Evolutionary conservation across 2,113 vertebrate species (phyloP).

Genomic region (Baryphthengus martii): DNA sequence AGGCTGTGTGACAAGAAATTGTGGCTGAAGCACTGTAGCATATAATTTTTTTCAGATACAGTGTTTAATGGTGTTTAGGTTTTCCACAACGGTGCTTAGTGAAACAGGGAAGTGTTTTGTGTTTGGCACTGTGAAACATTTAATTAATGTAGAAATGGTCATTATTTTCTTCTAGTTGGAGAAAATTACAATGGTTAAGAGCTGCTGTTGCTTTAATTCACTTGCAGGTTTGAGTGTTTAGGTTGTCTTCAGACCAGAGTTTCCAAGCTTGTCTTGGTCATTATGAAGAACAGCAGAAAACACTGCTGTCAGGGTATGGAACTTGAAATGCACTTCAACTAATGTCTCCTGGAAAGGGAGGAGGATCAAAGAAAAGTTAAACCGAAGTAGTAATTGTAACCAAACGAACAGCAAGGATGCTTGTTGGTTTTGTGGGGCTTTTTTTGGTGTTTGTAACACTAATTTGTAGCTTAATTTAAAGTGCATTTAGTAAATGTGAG

Average conservation of each 20-base stretch:
- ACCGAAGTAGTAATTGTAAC: neutral
- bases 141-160: neutral
- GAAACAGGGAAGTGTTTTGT: neutral
- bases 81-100: accelerated
- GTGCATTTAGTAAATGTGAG: neutral
- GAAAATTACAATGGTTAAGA: neutral
- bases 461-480: too few relatives aligned
- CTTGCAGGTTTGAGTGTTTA: neutral
- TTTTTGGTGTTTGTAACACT: too few relatives aligned
- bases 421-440: too few relatives aligned
- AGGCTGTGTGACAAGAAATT: neutral
- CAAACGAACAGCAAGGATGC: neutral
- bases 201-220: neutral
- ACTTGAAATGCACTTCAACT: neutral
- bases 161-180: neutral
- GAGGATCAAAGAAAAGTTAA: neutral
- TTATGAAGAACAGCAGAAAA: neutral
- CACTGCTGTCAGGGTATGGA: neutral
- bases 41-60: neutral
- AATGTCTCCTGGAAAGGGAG: neutral
- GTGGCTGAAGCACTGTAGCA: neutral
- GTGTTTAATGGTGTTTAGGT: neutral
- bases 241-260: too few relatives aligned
- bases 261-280: neutral
- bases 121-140: neutral